Percentiles rank a stretch among this genome's conserved stretches.
Conservation (phyloP, 1,140 invertebrate species). For the Tetragnatha versicolor region DNA sequence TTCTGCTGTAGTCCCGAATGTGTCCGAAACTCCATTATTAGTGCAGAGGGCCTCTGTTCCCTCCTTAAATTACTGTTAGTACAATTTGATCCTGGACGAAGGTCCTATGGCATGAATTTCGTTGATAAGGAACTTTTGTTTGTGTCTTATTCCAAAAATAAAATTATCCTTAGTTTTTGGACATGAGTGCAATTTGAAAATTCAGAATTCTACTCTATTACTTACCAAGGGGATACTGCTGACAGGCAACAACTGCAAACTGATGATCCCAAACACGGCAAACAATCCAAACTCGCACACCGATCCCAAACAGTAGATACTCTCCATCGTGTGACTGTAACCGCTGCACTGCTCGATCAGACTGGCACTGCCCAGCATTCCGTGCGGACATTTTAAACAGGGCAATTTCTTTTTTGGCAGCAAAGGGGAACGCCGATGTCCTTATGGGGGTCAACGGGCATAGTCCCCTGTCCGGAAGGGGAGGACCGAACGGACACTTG, state of each 20-base stretch:
- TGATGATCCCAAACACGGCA: conserved; percentile 7
- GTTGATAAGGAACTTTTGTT: background rate
- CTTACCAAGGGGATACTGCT: conserved; percentile 15
- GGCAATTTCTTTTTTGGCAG: conserved; percentile 24
- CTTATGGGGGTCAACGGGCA: conserved; percentile 15
- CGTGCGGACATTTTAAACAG: conserved; percentile 32
- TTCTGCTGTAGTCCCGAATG: no score
- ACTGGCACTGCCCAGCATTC: conserved; percentile 1
- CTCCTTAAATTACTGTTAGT: no score
- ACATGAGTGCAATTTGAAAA: no score
- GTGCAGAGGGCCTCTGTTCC: no score
- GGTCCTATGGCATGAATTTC: background rate
- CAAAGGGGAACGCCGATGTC: background rate
- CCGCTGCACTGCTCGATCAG: background rate
- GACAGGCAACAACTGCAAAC: conserved; percentile 6
- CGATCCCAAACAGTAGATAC: background rate
- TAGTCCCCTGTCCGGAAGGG: conserved; percentile 6
- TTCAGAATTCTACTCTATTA: no score
- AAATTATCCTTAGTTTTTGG: background rate
- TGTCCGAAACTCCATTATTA: no score
- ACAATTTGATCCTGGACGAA: no score
- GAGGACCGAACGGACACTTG: conserved; percentile 21
- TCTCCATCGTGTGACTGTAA: conserved; percentile 20
- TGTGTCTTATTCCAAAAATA: no score
- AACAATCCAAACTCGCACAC: conserved; percentile 1